Conservation (phyloP, 1,140 invertebrate species). For the Sipha flava region DNA sequence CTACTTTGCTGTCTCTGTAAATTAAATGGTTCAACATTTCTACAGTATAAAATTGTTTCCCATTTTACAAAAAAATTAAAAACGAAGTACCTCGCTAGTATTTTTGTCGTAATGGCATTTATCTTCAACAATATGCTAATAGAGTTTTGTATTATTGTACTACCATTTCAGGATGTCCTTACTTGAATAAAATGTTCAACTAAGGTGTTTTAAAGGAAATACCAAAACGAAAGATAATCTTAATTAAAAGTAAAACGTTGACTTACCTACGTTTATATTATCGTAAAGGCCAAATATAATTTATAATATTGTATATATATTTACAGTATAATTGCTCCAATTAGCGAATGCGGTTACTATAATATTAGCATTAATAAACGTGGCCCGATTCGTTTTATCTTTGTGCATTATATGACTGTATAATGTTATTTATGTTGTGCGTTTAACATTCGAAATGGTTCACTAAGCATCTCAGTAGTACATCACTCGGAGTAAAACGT, state of each 20-base stretch:
- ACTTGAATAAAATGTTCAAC: neutral
- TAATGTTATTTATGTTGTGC: neutral
- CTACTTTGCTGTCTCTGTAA: no score
- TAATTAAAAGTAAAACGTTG: neutral
- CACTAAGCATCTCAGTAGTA: neutral
- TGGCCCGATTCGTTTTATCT: neutral
- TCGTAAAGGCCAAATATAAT: no score
- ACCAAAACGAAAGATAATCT: neutral
- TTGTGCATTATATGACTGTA: neutral
- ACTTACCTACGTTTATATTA: no score
- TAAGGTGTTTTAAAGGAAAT: neutral
- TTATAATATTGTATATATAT: no score
- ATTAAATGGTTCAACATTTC: neutral
- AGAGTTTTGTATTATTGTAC: no score
- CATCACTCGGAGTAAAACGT: neutral
- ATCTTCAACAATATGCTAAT: no score
- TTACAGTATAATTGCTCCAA: no score
- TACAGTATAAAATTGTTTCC: neutral
- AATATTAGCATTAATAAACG: neutral
- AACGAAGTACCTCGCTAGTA: neutral
- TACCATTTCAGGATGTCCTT: neutral
- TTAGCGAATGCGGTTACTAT: no score
- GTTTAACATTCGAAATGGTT: neutral
- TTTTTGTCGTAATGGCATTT: neutral
- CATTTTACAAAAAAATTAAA: neutral